Evolutionary conservation across 2,113 vertebrate species (phyloP), one percentile per base, ranked within the genome.

Genomic region (Scalopus aquaticus): DNA sequence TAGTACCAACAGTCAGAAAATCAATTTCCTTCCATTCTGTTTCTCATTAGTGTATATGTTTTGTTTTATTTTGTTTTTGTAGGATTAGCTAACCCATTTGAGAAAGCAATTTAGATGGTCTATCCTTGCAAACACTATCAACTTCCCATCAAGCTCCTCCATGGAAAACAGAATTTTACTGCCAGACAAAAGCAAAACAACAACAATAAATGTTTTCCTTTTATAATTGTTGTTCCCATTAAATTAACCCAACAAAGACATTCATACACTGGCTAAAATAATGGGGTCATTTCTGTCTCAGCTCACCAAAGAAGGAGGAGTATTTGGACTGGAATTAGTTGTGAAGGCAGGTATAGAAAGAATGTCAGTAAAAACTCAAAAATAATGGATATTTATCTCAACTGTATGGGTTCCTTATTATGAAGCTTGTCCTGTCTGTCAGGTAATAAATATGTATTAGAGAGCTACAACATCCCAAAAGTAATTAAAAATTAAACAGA

Each of bases 401-500:
- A 54, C 20, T 70, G 73, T 88, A 73, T 37, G 46, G 39, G 46
- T 92, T 78, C 64, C 65, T 95, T 93, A 87, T 72, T 94, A 11
- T 78, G n/a, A 58, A 90, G 15, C 20, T 69, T 94, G 42, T 85
- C 65, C 72, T 96, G 44, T 15, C 76, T 92, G 15, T 86, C 54
- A 93, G 56, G 37, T 95, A 96, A 93, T 96, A 95, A 96, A 95
- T 97, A 97, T 97, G 96, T 95, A 96, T 97, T 93, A 96, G 88
- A 81, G 90, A 88, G 30, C 72, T 77, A 73, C 94, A 92, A 67
- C 67, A 92, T 96, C 92, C 96, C 95, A 42, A 95, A 95, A 95
- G 95, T 96, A 97, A 97, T 97, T 97, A 97, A 97, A 97, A 97
- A 97, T 97, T 96, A 97, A 97, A 93, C 77, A 96, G 80, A 93